phyloP scores from a whole-genome alignment of 2,113 vertebrate genomes.

The Columba janthina region DNA sequence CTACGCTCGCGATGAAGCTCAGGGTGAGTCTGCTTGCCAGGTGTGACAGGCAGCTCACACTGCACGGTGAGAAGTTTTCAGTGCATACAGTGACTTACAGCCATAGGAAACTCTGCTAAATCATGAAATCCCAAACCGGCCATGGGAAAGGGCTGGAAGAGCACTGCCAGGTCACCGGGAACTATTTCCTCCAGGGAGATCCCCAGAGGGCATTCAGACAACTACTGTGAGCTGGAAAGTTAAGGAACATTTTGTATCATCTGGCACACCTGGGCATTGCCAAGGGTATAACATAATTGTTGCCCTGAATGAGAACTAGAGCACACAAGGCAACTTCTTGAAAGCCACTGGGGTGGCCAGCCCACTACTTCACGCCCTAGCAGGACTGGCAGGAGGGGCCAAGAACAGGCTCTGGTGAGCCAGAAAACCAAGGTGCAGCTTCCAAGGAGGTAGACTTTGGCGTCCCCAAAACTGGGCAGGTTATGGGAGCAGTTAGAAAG shows the following conservation, averaged over 20 bases:
- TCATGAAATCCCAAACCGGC: neutral
- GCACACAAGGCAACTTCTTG: neutral
- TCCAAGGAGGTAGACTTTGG: neutral
- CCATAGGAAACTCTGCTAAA: neutral
- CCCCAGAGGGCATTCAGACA: neutral
- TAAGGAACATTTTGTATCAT: neutral
- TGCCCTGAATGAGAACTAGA: neutral
- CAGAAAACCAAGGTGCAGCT: neutral
- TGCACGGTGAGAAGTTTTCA: neutral
- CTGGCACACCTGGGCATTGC: neutral
- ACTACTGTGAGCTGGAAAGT: neutral
- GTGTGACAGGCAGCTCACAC: accelerated
- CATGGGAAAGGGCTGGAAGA: neutral
- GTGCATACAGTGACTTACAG: neutral
- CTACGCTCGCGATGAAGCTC: neutral
- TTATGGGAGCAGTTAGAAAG: neutral
- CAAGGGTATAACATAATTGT: neutral
- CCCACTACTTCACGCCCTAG: neutral
- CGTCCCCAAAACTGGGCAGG: neutral
- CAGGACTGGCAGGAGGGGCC: neutral
- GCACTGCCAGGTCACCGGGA: neutral
- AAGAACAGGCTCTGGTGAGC: neutral
- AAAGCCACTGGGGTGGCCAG: neutral
- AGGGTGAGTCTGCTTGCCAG: neutral
- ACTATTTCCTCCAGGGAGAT: neutral